Conservation (phyloP, 2,797 vertebrate genomes). For the Masticophis lateralis region DNA sequence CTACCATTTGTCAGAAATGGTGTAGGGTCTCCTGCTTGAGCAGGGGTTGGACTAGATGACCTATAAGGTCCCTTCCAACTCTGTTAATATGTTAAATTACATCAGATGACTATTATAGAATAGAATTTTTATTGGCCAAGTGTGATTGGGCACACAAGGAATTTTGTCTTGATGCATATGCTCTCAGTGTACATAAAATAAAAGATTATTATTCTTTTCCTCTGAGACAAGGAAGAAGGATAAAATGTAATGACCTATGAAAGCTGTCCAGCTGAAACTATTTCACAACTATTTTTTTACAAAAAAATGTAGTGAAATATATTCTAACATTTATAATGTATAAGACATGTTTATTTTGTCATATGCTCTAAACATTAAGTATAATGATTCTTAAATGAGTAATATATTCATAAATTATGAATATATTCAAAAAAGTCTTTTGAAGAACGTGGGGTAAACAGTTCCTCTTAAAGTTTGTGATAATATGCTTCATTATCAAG, state of each 20-base stretch:
- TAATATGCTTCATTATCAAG: conserved; percentile 74
- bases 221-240: background rate
- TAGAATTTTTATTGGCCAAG: too few relatives aligned
- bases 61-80: too few relatives aligned
- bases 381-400: background rate
- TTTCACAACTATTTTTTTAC: background rate
- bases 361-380: background rate
- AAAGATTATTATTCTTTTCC: background rate
- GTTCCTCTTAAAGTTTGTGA: conserved; percentile 67
- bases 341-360: background rate
- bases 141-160: too few relatives aligned
- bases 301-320: background rate
- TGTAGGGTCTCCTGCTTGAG: too few relatives aligned
- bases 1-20: too few relatives aligned
- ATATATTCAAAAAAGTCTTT: conserved; percentile 11
- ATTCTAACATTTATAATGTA: background rate
- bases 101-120: too few relatives aligned
- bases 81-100: too few relatives aligned
- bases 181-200: too few relatives aligned
- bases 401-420: conserved; percentile 13
- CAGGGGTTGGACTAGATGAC: too few relatives aligned
- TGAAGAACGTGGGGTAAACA: background rate
- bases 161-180: too few relatives aligned
- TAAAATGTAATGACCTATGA: background rate
- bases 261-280: background rate